Percentiles rank a stretch among this genome's conserved stretches.
Conservation (phyloP, 2,113 vertebrate genomes). For the Acrocephalus arundinaceus region DNA sequence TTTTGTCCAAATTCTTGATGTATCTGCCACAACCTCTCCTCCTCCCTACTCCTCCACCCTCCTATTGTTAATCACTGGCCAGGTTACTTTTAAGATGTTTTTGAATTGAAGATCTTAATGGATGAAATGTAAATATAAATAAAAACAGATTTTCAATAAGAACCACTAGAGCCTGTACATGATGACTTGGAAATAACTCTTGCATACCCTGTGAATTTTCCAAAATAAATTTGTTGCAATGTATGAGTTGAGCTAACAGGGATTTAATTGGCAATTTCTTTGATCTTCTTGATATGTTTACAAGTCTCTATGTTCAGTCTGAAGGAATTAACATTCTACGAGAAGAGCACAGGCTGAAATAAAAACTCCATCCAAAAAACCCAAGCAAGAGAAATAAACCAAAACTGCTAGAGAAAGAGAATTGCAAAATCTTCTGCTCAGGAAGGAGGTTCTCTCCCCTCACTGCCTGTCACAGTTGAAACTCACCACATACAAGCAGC, state of each 20-base stretch:
- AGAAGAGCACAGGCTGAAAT: background rate
- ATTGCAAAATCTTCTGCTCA: background rate
- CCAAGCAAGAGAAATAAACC: background rate
- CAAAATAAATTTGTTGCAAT: background rate
- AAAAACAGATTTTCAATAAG: background rate
- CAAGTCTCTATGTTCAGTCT: background rate
- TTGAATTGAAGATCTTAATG: background rate
- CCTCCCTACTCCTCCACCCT: fast-evolving
- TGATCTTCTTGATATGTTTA: background rate
- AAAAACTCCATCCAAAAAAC: background rate
- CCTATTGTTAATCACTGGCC: background rate
- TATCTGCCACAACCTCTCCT: fast-evolving
- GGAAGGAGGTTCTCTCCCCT: background rate
- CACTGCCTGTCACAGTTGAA: background rate
- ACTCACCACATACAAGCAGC: background rate
- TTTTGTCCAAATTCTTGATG: background rate
- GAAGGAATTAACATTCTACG: background rate
- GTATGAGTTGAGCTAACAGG: background rate
- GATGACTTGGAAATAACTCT: background rate
- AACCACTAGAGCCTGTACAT: background rate
- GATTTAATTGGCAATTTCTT: background rate
- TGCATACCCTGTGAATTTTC: background rate
- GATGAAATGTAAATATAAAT: background rate
- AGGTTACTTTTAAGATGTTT: background rate
- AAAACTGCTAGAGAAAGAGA: background rate